phyloP scores from a whole-genome alignment of 2,797 vertebrate species.

The Ctenosaura bakeri region DNA sequence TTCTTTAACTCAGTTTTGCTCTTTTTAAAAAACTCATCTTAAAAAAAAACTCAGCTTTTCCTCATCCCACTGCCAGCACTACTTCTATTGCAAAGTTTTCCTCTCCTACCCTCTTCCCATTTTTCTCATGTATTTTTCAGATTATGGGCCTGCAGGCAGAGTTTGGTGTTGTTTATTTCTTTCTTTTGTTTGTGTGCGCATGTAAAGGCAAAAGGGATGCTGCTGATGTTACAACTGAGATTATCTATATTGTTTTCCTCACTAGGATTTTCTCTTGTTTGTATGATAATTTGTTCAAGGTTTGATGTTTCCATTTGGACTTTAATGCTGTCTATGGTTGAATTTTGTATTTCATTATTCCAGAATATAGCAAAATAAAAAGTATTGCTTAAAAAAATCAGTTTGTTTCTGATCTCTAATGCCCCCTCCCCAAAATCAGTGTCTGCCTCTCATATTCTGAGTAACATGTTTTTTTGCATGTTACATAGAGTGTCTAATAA shows the following conservation, averaged over 20 bases:
- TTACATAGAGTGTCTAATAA: background rate
- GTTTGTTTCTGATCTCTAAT: background rate
- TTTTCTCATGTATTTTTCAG: background rate
- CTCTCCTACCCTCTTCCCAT: background rate
- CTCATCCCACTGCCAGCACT: background rate
- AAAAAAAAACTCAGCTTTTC: too few species aligned
- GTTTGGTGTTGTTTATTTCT: background rate
- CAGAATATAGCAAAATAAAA: conserved; percentile 12
- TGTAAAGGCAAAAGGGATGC: background rate
- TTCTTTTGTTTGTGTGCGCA: too few species aligned
- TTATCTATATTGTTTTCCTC: background rate
- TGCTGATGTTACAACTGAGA: background rate
- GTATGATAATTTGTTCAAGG: background rate
- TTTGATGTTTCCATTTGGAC: background rate
- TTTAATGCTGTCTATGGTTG: background rate
- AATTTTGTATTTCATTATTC: background rate
- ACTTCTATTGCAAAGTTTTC: background rate
- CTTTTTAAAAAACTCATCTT: too few species aligned
- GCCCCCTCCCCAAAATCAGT: too few species aligned
- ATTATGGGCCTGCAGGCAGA: background rate
- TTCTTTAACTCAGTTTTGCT: background rate
- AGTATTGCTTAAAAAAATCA: background rate
- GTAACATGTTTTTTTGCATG: background rate
- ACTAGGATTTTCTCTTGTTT: background rate
- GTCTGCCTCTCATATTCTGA: background rate